phyloP scores from a whole-genome alignment of 2,888 invertebrate species.

The Drosophila macrothrix region DNA sequence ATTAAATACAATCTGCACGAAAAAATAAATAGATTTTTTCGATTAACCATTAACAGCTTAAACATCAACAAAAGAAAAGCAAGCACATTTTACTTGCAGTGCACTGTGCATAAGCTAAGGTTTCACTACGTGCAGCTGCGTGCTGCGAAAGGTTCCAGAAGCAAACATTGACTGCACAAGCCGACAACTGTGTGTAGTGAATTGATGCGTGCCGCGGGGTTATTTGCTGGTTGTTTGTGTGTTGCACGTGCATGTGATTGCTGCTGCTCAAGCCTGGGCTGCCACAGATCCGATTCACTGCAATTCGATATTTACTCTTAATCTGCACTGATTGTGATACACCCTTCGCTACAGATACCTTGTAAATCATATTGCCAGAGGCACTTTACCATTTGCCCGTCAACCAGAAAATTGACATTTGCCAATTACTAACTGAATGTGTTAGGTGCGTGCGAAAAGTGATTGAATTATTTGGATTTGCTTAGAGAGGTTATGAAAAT shows the following conservation, averaged over 20 bases:
- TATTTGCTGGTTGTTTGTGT: slow-evolving; percentile 3
- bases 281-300: not conserved
- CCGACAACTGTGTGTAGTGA: not conserved
- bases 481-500: not conserved
- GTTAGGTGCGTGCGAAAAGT: not conserved
- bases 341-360: not conserved
- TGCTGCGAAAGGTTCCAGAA: not conserved
- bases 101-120: not conserved
- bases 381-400: not conserved
- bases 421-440: slow-evolving; percentile 4
- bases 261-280: not conserved
- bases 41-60: not conserved
- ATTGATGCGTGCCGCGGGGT: slow-evolving; percentile 2
- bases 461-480: not conserved
- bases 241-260: not conserved
- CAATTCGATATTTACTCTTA: slow-evolving; percentile 20
- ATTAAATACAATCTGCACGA: not conserved
- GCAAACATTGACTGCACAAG: slow-evolving; percentile 7
- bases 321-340: slow-evolving; percentile 16
- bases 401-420: not conserved
- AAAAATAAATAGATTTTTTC: not conserved
- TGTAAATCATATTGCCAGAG: not conserved
- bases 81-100: not conserved
- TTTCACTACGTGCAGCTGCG: not conserved
- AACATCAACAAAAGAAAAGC: not conserved